Base-by-base conservation (phyloP, 2,797 vertebrate genomes). In the Numenius phaeopus region DNA sequence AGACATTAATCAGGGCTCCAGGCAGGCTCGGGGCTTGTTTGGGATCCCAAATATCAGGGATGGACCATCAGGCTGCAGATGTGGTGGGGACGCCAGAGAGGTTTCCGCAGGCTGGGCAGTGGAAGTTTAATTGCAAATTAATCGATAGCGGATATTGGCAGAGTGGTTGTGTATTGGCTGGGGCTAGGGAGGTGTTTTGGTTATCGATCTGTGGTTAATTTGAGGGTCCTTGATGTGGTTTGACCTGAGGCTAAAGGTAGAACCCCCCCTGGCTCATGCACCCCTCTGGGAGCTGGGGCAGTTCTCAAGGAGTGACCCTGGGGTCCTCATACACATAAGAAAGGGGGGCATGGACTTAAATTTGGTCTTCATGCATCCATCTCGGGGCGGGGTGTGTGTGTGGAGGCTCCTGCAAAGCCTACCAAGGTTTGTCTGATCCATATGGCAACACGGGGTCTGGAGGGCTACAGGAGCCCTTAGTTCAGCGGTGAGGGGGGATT, bases 211-310 rank as follows among this genome's bases (percentile, higher is more conserved):
- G 21, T 40, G 54, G 55, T 84, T 87, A 27, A 47, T 84, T 49
- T 46, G 39, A 27, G 50, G 29, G 22, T 39, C 34, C 49, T 83
- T 75, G 40, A 22, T 72, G 37, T 67, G 27, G 34, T 72, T 90
- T 92, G 49, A 88, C 19, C 49, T 16, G 32, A 89, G 27, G 27
- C n/a, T 29, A 62, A 84, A 70, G 23, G 23, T 73, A 55, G 30
- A 84, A 3, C 7, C 6, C 14, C n/a, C 26, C 22, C 12, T 12
- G 46, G 23, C 21, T 66, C n/a, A n/a, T 11, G 3, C 9, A 24
- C 0, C 1, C 11, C 7, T 8, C 19, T n/a, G 2, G 9, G 50
- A 50, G 13, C 13, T 34, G 24, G 24, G 7, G 4, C 24, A 47
- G 10, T 34, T 46, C 40, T 84, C 54, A 29, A 50, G 50, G 8